Percentiles rank a stretch among this genome's conserved stretches.
Conservation (phyloP, 2,113 vertebrate species). For the Ameiurus melas region DNA sequence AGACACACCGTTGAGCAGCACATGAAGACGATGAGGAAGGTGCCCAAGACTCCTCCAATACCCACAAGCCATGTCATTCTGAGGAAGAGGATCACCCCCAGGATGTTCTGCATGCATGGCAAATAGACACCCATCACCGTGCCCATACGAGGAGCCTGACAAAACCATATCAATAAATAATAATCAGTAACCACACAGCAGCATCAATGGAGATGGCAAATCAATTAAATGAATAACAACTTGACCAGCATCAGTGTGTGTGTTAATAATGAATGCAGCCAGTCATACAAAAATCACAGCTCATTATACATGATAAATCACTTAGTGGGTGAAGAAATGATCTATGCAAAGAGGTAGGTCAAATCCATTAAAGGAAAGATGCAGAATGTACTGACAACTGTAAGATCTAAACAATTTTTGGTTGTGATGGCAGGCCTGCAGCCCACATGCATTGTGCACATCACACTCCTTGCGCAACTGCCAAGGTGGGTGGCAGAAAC, state of each 20-base stretch:
- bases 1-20: conserved; percentile 96
- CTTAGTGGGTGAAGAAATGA: not conserved
- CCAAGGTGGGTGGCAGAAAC: no score
- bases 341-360: not conserved
- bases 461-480: no score
- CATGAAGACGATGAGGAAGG: conserved; percentile 94
- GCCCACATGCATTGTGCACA: no score
- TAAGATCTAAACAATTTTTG: not conserved
- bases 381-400: not conserved
- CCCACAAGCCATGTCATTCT: conserved; percentile 98
- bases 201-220: not conserved
- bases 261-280: not conserved
- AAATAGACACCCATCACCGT: conserved; percentile 98
- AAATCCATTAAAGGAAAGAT: not conserved
- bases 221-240: not conserved
- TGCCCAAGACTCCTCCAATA: conserved; percentile 87
- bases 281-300: not conserved
- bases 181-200: not conserved
- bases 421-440: no score
- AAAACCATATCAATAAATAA: conserved; percentile 37
- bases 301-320: not conserved
- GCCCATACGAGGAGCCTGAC: conserved; percentile 90
- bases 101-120: conserved; percentile 97
- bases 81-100: conserved; percentile 96
- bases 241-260: not conserved